Evolutionary conservation across 2,797 vertebrate species (phyloP), one percentile per base, ranked within the genome.

Genomic region (Xiphorhynchus erythropygius): DNA sequence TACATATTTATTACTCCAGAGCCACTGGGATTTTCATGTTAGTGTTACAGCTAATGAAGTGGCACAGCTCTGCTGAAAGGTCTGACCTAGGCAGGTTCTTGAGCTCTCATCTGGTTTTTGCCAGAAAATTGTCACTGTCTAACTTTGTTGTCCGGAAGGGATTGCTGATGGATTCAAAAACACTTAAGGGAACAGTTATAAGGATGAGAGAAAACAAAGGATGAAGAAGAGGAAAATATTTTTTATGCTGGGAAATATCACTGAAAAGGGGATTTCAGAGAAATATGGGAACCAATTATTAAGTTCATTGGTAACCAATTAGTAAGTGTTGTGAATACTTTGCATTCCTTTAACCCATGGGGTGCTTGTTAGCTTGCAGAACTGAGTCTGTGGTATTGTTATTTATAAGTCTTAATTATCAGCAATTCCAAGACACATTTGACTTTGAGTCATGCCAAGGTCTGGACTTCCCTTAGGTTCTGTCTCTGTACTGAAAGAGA

Each of bases 1-100:
- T 92, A 57, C 39, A 32, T 81, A 90, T 95, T 85, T 92, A 62
- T 96, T 96, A 77, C 75, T 80, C 56, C 75, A 85, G 81, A n/a
- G 35, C 73, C 68, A 76, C 42, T 73, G 90, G 78, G 88, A 76
- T 93, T 84, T 92, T 64, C 35, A n/a, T 52, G 41, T 84, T 88
- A 46, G 50, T 49, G 18, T 64, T 65, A 42, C 69, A 94, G 46
- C 50, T 92, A 84, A 81, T 83, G 86, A 95, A 92, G 52, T 59
- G 77, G 55, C 77, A 82, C 23, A 56, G 46, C 52, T 92, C 30
- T 89, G 56, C 84, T 82, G 68, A 35, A 33, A 89, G 86, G 76
- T 93, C 78, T 87, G 89, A 92, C 78, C 73, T 89, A 80, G 71
- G 89, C 78, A 74, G 41, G 24, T 90, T 82, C 56, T 56, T 81